These are phyloP conservation scores for Philhelius pedissequus DNA, from an alignment of 2,888 invertebrate species.

Conservation along the genomic window DNA sequence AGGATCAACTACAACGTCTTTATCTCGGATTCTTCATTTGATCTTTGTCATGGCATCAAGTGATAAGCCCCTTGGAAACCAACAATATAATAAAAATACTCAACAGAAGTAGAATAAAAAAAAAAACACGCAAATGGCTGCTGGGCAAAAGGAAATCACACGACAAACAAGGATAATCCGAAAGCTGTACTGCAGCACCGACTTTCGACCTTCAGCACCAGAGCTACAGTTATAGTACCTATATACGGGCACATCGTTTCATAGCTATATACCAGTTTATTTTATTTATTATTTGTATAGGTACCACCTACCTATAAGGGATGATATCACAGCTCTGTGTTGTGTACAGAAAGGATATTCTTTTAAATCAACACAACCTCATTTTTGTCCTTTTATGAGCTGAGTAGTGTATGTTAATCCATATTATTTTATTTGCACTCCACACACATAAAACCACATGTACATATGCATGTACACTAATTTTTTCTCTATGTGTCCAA, in stretches of 20 bases:
- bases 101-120: slow-evolving; percentile 3
- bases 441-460: not conserved
- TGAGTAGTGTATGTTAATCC: slow-evolving; percentile 36
- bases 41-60: slow-evolving; percentile 62
- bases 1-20: slow-evolving; percentile 43
- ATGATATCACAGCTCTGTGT: not conserved
- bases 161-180: slow-evolving; percentile 64
- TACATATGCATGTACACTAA: too few relatives aligned
- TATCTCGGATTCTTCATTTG: slow-evolving; percentile 43
- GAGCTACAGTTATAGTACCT: not conserved
- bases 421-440: not conserved
- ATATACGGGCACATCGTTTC: not conserved
- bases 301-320: not conserved
- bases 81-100: slow-evolving; percentile 56
- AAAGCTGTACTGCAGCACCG: slow-evolving; percentile 39
- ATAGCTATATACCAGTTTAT: not conserved
- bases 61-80: slow-evolving; percentile 58
- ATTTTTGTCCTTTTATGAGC: not conserved
- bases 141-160: slow-evolving; percentile 59
- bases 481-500: not conserved
- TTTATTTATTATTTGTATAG: slow-evolving; percentile 3
- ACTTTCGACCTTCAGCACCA: not conserved
- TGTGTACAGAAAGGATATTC: not conserved
- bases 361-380: not conserved
- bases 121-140: slow-evolving; percentile 57